phyloP scores from a whole-genome alignment of 2,113 vertebrate species.

The Hippocampus barbouri region DNA sequence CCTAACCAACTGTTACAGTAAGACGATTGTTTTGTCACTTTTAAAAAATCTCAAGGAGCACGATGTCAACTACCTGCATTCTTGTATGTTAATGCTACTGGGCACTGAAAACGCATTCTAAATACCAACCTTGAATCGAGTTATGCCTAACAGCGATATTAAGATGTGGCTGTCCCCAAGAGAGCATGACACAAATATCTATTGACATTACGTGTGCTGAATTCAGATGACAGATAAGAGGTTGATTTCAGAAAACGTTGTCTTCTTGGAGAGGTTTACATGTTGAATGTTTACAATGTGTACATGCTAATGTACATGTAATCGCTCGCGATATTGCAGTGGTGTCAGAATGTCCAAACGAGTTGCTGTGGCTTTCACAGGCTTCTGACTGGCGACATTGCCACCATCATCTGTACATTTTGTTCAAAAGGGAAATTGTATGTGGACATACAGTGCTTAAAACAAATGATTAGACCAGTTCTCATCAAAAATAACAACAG shows the following conservation, averaged over 20 bases:
- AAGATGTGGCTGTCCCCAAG: not conserved
- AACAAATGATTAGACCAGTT: not conserved
- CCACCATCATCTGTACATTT: not conserved
- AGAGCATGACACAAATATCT: not conserved
- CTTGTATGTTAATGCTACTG: no score
- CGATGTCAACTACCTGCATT: not conserved
- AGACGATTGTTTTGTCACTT: constrained; percentile 36
- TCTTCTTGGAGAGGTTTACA: not conserved
- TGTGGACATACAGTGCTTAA: not conserved
- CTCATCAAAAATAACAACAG: no score
- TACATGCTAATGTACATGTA: not conserved
- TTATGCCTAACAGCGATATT: not conserved
- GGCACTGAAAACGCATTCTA: not conserved
- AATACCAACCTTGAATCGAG: not conserved
- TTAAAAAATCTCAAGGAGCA: not conserved
- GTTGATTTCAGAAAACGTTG: not conserved
- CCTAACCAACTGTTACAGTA: constrained; percentile 93
- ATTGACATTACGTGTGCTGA: not conserved
- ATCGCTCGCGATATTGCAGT: not conserved
- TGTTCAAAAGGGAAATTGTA: not conserved
- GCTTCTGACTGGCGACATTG: not conserved
- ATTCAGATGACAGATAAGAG: not conserved
- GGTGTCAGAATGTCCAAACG: not conserved
- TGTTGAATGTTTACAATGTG: not conserved
- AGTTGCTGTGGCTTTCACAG: not conserved